Evolutionary conservation across 2,113 vertebrate genomes (phyloP), one percentile per base, ranked within the genome.

Genomic region (Gymnarchus niloticus): DNA sequence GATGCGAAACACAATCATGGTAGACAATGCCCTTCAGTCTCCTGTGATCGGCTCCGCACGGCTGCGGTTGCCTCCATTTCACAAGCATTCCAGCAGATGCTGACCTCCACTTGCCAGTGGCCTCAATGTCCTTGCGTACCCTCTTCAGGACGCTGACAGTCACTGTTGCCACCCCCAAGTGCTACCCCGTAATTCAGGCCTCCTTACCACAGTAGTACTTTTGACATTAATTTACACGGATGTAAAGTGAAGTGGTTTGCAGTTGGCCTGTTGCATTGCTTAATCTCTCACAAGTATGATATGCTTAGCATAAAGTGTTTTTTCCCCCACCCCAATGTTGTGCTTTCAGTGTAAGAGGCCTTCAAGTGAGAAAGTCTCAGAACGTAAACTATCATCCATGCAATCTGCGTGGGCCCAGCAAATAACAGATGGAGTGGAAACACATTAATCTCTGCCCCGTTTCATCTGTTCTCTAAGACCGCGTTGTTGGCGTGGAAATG

Each of bases 211-310:
- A 90, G 92, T 82, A 59, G 80, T n/a, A 25, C 57, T 49, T n/a
- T 25, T 83, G 44, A 78, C 21, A 49, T 88, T 90, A 90, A 88
- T 92, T 87, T 89, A 87, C 87, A 91, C 91, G 91, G 91, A 91
- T 90, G 92, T 92, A 89, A 84, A 88, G 87, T 87, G 89, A 92
- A 92, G 92, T 91, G 89, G 90, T 88, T 92, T 90, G 88, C 93
- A 93, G 92, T 92, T 94, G 92, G 88, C 89, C 89, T 90, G 86
- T 89, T 69, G 88, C 89, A 87, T 88, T 76, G 85, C 87, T 90
- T 92, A 90, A 93, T 93, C 89, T 92, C 89, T 89, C 92, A 92
- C 93, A 93, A 91, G 93, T 93, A 91, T 85, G 81, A 56, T 83
- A 86, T 78, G 88, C 88, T 86, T 89, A 90, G 87, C 85, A 89